Evolutionary conservation across 1,140 invertebrate genomes (phyloP).

Genomic region (Delia radicum): DNA sequence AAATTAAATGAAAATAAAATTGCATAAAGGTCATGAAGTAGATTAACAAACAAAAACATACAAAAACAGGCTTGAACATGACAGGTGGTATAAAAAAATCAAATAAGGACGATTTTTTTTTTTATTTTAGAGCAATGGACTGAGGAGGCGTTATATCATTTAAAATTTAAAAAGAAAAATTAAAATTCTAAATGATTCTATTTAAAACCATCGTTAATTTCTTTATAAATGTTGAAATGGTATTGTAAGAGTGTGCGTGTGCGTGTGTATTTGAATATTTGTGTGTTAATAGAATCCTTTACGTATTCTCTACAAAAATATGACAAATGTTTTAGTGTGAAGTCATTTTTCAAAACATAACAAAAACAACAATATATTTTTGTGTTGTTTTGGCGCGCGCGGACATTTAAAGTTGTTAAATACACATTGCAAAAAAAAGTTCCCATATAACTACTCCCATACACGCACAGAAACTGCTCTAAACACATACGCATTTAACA

Average conservation of each 20-base stretch:
- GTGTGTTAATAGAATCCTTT: background rate
- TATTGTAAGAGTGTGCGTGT: too few species aligned
- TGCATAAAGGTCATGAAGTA: background rate
- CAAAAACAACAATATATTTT: background rate
- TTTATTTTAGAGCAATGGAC: background rate
- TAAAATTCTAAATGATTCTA: too few species aligned
- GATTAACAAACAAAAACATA: constrained; percentile 1
- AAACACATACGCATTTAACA: background rate
- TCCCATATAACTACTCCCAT: too few species aligned
- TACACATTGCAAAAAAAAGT: too few species aligned
- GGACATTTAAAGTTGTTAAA: background rate
- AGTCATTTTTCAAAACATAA: background rate
- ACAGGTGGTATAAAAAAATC: background rate
- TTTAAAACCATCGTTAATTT: too few species aligned
- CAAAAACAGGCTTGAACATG: background rate
- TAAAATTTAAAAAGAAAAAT: too few species aligned
- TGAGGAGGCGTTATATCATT: too few species aligned
- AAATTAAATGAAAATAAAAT: background rate
- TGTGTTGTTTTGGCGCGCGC: background rate
- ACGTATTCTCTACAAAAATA: background rate
- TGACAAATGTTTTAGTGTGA: background rate
- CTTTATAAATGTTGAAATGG: too few species aligned
- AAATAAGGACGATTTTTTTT: background rate
- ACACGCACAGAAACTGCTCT: background rate
- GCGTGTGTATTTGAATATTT: background rate